Percentiles rank a stretch among this genome's conserved stretches.
Conservation (phyloP, 2,797 vertebrate genomes). For the Pseudomugil tenellus region DNA sequence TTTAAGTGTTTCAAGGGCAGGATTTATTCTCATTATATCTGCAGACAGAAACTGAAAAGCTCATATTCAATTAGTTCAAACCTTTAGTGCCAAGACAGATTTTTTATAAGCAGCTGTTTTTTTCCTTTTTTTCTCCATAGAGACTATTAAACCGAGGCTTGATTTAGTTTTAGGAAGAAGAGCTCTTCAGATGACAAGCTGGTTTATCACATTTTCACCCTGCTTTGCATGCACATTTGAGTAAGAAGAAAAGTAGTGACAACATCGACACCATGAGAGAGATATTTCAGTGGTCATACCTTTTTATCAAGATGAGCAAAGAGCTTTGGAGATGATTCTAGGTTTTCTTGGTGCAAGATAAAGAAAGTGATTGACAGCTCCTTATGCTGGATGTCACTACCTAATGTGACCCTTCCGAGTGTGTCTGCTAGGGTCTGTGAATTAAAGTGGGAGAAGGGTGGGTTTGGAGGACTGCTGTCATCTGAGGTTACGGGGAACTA, state of each 20-base stretch:
- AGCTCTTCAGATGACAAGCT: slow-evolving; percentile 2
- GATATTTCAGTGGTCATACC: slow-evolving; percentile 44
- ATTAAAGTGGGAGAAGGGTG: slow-evolving; percentile 3
- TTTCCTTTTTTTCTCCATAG: slow-evolving; percentile 14
- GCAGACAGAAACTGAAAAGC: slow-evolving; percentile 48
- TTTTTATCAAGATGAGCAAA: slow-evolving; percentile 34
- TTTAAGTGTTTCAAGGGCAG: slow-evolving; percentile 25
- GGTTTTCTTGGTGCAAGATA: slow-evolving; percentile 6
- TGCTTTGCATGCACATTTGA: background rate
- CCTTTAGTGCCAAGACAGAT: slow-evolving; percentile 43
- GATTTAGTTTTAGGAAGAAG: slow-evolving; percentile 11
- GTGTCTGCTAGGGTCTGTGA: slow-evolving; percentile 26
- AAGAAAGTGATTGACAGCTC: slow-evolving; percentile 50
- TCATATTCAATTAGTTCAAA: slow-evolving; percentile 47
- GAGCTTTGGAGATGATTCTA: slow-evolving; percentile 7
- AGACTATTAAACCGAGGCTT: background rate
- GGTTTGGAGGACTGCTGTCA: slow-evolving; percentile 17
- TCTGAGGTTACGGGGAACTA: slow-evolving; percentile 12
- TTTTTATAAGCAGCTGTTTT: slow-evolving; percentile 34
- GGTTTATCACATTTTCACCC: slow-evolving; percentile 29
- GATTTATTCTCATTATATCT: slow-evolving; percentile 42
- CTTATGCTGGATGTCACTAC: slow-evolving; percentile 36
- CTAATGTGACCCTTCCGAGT: slow-evolving; percentile 1
- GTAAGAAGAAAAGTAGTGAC: background rate
- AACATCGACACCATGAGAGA: background rate